phyloP scores from a whole-genome alignment of 2,888 invertebrate species.

The Hartigia nigra region DNA sequence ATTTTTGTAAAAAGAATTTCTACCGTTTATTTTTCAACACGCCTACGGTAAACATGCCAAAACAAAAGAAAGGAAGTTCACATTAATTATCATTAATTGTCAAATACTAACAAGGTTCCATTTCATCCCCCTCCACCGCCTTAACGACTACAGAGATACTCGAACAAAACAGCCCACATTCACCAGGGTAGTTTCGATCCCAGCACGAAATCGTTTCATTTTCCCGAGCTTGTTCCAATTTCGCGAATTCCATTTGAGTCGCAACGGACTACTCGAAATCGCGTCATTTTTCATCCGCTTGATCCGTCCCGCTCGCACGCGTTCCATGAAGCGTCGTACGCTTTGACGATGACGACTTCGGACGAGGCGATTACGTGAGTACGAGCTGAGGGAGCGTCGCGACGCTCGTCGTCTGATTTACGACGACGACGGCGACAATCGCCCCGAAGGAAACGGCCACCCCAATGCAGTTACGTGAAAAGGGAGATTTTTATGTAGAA shows the following conservation, averaged over 20 bases:
- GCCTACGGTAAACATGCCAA: background rate
- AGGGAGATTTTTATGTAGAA: background rate
- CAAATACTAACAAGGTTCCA: background rate
- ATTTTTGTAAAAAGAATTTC: background rate
- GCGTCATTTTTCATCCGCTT: background rate
- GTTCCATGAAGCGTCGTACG: background rate
- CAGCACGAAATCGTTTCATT: background rate
- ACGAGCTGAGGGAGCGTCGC: background rate
- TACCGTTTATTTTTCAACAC: background rate
- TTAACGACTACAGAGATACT: background rate
- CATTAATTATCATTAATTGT: background rate
- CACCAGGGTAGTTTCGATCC: background rate
- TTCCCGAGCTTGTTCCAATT: background rate
- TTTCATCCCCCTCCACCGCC: background rate
- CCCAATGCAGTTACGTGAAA: background rate
- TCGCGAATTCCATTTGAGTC: background rate
- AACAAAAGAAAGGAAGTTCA: background rate
- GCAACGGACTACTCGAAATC: background rate
- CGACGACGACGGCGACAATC: background rate
- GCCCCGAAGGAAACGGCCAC: background rate
- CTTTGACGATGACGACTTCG: background rate
- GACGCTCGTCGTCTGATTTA: background rate
- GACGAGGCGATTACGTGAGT: background rate
- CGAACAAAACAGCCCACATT: background rate
- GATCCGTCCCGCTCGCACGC: background rate